These are phyloP conservation scores for Pygoscelis antarcticus DNA, from an alignment of 2,113 vertebrate species.

Conservation along the genomic window DNA sequence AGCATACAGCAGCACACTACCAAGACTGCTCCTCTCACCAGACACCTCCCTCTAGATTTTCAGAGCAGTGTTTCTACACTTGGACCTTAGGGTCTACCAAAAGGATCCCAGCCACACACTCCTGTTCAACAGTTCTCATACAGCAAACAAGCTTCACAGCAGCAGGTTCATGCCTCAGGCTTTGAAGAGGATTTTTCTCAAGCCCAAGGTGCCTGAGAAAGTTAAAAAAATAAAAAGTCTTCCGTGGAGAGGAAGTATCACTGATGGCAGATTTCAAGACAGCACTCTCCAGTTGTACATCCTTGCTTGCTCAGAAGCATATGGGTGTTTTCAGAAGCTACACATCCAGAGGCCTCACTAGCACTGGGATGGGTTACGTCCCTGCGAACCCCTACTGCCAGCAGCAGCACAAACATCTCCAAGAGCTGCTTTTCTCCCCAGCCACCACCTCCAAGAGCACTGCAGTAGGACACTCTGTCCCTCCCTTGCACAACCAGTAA, in stretches of 20 bases:
- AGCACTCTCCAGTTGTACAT: background rate
- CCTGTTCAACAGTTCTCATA: accelerated
- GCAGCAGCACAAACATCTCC: background rate
- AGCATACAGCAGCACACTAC: background rate
- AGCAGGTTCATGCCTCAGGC: background rate
- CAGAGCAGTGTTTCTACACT: background rate
- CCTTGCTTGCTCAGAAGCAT: background rate
- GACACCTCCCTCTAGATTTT: background rate
- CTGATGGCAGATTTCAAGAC: background rate
- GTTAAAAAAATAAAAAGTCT: background rate
- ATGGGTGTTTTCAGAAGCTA: background rate
- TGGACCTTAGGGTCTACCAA: background rate
- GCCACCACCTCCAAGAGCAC: background rate
- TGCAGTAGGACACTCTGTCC: background rate
- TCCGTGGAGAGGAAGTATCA: background rate
- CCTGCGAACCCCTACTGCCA: background rate
- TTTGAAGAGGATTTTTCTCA: background rate
- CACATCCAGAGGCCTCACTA: background rate
- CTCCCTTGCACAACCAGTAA: background rate
- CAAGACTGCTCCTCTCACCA: background rate
- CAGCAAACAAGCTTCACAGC: background rate
- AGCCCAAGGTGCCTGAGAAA: background rate
- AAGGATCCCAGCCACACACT: background rate
- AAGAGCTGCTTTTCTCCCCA: background rate
- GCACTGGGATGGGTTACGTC: accelerated